A percentile compares a stretch with the other conserved stretches of the same genome.
Conservation (phyloP, 2,113 vertebrate species). For the Heloderma charlesbogerti region DNA sequence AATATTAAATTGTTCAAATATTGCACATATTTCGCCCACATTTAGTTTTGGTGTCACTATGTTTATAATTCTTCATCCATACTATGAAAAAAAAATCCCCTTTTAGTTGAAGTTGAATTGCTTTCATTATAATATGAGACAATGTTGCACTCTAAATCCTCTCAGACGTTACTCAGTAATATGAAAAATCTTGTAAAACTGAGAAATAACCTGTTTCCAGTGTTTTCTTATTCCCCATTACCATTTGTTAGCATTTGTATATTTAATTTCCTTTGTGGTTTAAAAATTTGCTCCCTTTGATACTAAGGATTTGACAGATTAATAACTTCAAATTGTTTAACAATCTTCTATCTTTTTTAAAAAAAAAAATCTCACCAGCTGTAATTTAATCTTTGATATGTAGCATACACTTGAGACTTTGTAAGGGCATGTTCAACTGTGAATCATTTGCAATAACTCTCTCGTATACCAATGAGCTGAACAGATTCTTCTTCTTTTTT, state of each 20-base stretch:
- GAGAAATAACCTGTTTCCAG: conserved; percentile 12
- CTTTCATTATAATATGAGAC: background rate
- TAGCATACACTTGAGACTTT: conserved; percentile 16
- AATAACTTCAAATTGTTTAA: conserved; percentile 59
- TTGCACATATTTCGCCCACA: background rate
- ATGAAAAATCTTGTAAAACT: background rate
- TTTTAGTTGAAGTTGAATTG: background rate
- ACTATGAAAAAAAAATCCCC: background rate
- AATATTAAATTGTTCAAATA: background rate
- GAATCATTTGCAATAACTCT: conserved; percentile 27
- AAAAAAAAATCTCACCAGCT: conserved; percentile 31
- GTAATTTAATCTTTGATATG: background rate
- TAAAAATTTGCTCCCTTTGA: conserved; percentile 50
- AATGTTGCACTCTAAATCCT: background rate
- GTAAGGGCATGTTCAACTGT: background rate
- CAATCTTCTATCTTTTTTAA: conserved; percentile 37
- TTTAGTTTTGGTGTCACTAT: background rate
- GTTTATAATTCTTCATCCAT: background rate
- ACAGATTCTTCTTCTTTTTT: background rate
- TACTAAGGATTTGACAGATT: conserved; percentile 53
- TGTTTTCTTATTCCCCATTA: conserved; percentile 37
- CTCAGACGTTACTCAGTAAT: background rate
- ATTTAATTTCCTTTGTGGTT: conserved; percentile 52
- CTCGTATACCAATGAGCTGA: background rate
- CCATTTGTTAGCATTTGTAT: background rate